A percentile compares a stretch with the other conserved stretches of the same genome.
These are phyloP conservation scores for Montipora foliosa DNA, from an alignment of 64 coral and sea anemone genomes.

Conservation along the genomic window DNA sequence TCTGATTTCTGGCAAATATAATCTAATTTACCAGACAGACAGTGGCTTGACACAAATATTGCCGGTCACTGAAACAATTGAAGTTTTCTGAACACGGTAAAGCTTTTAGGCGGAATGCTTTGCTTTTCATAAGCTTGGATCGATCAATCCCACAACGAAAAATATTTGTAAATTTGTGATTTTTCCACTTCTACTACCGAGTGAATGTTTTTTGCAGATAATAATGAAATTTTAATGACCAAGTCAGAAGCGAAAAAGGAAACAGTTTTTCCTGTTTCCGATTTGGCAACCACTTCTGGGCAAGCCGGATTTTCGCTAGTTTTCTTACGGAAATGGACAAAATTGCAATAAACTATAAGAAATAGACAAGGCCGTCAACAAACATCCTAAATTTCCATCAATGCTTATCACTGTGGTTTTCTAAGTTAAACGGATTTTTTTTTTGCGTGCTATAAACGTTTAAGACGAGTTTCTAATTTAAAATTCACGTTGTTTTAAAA, in stretches of 20 bases:
- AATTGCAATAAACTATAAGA: not conserved
- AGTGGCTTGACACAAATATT: too few species aligned
- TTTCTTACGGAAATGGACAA: not conserved
- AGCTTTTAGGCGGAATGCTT: not conserved
- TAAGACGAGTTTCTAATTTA: not conserved
- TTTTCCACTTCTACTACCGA: not conserved
- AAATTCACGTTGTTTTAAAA: constrained; percentile 36
- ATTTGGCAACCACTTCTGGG: not conserved
- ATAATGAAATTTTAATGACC: constrained; percentile 30
- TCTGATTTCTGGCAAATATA: not conserved
- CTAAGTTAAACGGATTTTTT: not conserved
- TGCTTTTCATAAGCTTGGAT: not conserved
- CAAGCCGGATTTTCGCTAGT: not conserved
- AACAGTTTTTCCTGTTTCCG: constrained; percentile 26
- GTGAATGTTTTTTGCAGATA: not conserved
- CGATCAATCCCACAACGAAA: not conserved
- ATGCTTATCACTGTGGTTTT: not conserved
- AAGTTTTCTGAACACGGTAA: not conserved
- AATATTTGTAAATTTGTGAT: not conserved
- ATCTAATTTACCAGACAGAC: constrained; percentile 1
- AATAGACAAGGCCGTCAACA: not conserved
- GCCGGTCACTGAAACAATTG: too few species aligned
- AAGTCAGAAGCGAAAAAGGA: constrained; percentile 13
- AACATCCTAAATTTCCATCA: not conserved
- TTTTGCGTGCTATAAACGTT: not conserved